Evolutionary conservation across 2,888 invertebrate genomes (phyloP), one percentile per base, ranked within the genome.

Genomic region (Steinernema hermaphroditum): DNA sequence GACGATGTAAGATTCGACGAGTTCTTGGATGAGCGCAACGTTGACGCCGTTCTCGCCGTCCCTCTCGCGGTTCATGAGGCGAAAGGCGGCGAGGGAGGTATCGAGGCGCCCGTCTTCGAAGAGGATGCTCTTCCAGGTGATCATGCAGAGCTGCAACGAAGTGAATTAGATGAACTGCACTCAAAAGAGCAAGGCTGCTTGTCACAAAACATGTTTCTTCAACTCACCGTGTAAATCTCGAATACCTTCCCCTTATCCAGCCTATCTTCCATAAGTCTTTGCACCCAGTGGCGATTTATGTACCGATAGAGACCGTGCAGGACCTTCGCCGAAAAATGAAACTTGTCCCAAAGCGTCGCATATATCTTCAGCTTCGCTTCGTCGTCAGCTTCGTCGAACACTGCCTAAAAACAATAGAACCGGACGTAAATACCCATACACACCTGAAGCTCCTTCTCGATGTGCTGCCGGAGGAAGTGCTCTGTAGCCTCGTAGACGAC

Each of bases 1-100:
- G 77, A 86, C 87, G 54, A 88, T 87, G 62, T 27, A 34, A 6
- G 62, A 62, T 12, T 62, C 62, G 16, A 32, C 32, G 29, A 62
- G 32, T n/a, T 16, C n/a, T 32, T 62, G 27, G 8, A 29, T 29
- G 32, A 62, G 27, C 9, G 27, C 27, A 16, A 16, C 91, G 0
- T 96, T 95, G 87, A 96, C 96, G 81, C 99, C 96, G 1, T 94
- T 93, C 89, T 97, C 96, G 0, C 97, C 97, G 85, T 94, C 93
- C 75, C 98, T 90, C 87, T 99, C 98, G 75, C 93, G 90, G 89
- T 96, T 96, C 81, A 99, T 97, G 75, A 98, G 90, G 87, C 96
- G 95, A 57, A 98, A 90, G 41, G 97, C 96, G 1, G 97, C 96
- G 88, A 94, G 95, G 68, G 97, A 97, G 54, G 98, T 96, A 68